Conservation (phyloP, 2,888 invertebrate species). For the Perizoma flavofasciatum region DNA sequence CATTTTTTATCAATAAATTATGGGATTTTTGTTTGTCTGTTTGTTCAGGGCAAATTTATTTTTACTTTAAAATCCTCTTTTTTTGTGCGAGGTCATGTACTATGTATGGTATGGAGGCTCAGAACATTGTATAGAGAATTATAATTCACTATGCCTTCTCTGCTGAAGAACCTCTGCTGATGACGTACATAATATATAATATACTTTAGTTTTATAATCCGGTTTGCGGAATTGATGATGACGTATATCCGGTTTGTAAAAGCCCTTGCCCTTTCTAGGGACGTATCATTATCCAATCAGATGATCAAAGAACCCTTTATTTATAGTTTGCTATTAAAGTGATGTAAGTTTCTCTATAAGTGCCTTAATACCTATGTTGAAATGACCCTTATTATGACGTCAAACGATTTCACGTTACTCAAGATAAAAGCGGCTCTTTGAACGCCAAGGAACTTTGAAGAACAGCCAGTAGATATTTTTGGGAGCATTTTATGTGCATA, state of each 20-base stretch:
- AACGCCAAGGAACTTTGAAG: conserved; percentile 10
- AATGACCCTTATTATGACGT: conserved; percentile 22
- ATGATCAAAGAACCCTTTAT: conserved; percentile 27
- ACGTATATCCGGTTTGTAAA: no score
- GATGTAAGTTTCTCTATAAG: conserved; percentile 6
- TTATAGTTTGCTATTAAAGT: conserved; percentile 24
- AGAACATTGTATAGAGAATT: no score
- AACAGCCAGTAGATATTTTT: not conserved
- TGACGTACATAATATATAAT: no score
- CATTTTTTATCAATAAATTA: conserved; percentile 21
- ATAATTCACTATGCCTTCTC: no score
- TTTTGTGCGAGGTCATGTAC: no score
- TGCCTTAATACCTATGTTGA: not conserved
- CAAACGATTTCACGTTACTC: conserved; percentile 6
- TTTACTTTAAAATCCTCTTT: not conserved
- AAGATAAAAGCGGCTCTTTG: conserved; percentile 14
- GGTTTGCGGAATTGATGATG: no score
- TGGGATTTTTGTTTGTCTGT: conserved; percentile 9
- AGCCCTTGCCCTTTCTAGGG: no score
- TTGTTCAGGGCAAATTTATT: conserved; percentile 6
- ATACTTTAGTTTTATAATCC: no score
- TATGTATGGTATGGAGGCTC: no score
- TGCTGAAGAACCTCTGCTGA: no score
- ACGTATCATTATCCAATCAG: conserved; percentile 15
- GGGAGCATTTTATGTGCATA: not conserved